phyloP scores from a whole-genome alignment of 2,888 invertebrate genomes.

The Mythimna lalbum region DNA sequence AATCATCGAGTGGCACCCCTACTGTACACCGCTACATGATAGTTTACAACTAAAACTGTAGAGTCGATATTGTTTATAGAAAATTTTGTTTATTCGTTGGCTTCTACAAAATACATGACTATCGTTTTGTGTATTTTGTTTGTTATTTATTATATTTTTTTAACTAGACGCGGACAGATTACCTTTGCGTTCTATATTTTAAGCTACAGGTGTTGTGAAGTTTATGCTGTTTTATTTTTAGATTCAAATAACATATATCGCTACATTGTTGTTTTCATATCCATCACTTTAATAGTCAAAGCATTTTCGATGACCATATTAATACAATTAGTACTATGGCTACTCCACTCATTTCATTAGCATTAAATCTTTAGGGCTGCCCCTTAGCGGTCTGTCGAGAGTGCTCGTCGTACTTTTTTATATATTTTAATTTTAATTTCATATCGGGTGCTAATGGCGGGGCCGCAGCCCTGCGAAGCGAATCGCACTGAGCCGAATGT shows the following conservation, averaged over 20 bases:
- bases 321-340: conserved; percentile 22
- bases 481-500: conserved; percentile 86
- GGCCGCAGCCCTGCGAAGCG: conserved; percentile 89
- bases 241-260: neutral
- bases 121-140: neutral
- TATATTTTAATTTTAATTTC: conserved; percentile 91
- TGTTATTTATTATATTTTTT: neutral
- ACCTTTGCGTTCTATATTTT: neutral
- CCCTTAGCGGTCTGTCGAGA: conserved; percentile 89
- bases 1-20: conserved; percentile 91
- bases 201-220: no score
- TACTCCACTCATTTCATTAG: conserved; percentile 76
- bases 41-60: conserved; percentile 79
- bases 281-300: no score
- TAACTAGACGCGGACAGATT: neutral
- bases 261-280: neutral
- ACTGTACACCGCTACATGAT: conserved; percentile 88
- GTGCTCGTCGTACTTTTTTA: conserved; percentile 88
- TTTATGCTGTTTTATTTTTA: neutral
- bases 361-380: conserved; percentile 87
- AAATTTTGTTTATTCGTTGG: conserved; percentile 21
- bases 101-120: neutral
- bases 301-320: neutral
- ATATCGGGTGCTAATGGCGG: conserved; percentile 90
- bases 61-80: conserved; percentile 69